Evolutionary conservation across 2,888 invertebrate species (phyloP), one percentile per base, ranked within the genome.

Genomic region (Bibio marci): DNA sequence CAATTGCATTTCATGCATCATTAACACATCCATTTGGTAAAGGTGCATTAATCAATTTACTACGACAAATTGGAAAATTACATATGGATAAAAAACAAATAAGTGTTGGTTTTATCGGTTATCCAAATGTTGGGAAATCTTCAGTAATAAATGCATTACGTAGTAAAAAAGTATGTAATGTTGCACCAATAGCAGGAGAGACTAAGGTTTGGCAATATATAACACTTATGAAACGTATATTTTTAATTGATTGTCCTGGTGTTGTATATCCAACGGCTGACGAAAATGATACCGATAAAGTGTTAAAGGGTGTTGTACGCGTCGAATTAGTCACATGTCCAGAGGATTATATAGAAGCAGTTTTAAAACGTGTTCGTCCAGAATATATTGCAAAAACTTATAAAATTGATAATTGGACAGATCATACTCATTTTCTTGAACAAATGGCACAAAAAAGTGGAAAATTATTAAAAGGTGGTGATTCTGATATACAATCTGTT

Each of bases 181-280:
- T 83, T 1, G 98, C 98, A 4, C 98, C 98, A 0, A 90, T 99
- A 52, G 97, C 98, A 41, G 98, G 98, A 5, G 88, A 90, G 63
- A 90, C 88, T 1, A 90, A 90, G 66, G 94, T 97, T 2, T 99
- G 98, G 98, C 98, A 99, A 59, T 99, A 98, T 57, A 92, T 99
- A 31, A 95, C 97, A 1, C 63, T 99, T 39, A 99, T 98, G 97
- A 78, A 76, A 50, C 72, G 88, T 49, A 97, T 99, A 54, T 98
- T 86, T 59, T 67, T 98, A 12, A 95, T 98, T 49, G 98, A 99
- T 66, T 98, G 97, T 60, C 98, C 98, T 3, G 98, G 98, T 27
- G 85, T 99, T 39, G 98, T 98, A 5, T 95, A 95, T 63, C 94
- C 97, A 8, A 83, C 87, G 10, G 88, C 90, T 12, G 95, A 97